Base-by-base conservation (phyloP, 2,888 invertebrate genomes). In the Melieria picta region DNA sequence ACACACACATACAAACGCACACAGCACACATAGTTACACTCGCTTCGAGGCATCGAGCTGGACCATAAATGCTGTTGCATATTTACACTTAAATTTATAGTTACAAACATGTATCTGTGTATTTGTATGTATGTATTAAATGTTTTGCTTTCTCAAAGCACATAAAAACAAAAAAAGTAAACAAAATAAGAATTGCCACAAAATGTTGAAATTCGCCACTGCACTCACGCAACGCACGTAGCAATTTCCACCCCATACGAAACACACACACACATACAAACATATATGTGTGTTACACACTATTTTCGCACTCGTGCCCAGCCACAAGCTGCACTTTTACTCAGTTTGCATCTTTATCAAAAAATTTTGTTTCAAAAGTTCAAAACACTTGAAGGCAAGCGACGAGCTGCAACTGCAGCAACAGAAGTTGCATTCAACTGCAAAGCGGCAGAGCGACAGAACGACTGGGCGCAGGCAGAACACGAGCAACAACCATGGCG, bases 361-460 rank as follows among this genome's bases (percentile, higher is more conserved):
- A 80, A 80, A 69, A 62, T 30, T 42, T 81, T 79, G 77, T 78
- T 81, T 79, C 75, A 63, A 79, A 82, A 81, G 82, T 82, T 80
- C 81, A 82, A 80, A 81, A 79, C 79, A 81, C 80, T 82, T 80
- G 30, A 30, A 30, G 30, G 30, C 30, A 30, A 30, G 30, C 30
- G 30, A 30, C 30, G 30, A 30, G 30, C 30, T 30, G 30, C 2
- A 30, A 30, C 30, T 3, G 30, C 30, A 3, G 30, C 30, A 30
- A 30, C 30, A 30, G 30, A 30, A 30, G 30, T 30, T 30, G 30
- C 30, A 30, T 30, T 30, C 30, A 30, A 30, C 30, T 30, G 30
- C 1, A 30, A 30, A 30, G 30, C 30, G 30, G 30, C 30, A 30
- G 2, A 30, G 2, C 30, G 30, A 30, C 30, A 30, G 30, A 30